Evolutionary conservation across 1,140 invertebrate species (phyloP), one percentile per base, ranked within the genome.

Genomic region (Pachyrhynchus sulphureomaculatus): DNA sequence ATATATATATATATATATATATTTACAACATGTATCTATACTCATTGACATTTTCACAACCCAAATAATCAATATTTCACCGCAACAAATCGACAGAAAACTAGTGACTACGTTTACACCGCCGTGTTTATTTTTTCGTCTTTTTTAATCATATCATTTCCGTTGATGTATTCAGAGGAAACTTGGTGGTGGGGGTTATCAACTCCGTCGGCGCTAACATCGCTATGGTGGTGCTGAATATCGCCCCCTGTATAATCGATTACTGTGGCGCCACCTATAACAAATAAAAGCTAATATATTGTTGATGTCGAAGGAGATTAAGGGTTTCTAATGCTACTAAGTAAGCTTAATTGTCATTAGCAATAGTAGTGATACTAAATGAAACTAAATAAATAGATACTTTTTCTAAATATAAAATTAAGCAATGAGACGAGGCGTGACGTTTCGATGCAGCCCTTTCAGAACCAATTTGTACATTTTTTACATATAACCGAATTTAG

Each of bases 51-150:
- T 52, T 29, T 26, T 55, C 52, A 55, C 52, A 29, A 55, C 52
- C 49, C 49, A 36, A 15, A 24, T 23, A 34, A 20, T 24, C 45
- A 36, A 58, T 58, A 33, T 18, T 37, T 58, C 51, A 44, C 37
- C 29, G 29, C 36, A 42, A 44, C 42, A 21, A 49, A 33, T 33
- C 15, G 32, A 15, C 17, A 33, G 10, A 26, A 9, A 41, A 21
- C 59, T 18, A 18, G 20, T 21, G 13, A 53, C 18, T 23, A 17
- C 13, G 48, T 53, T 69, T 82, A 83, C 57, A 84, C 82, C 18
- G 80, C 80, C 0, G 82, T 84, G 69, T 84, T 80, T 5, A 82
- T 81, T 69, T 84, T 84, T 74, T 82, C 81, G 72, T 82, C 80
- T 52, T 72, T 71, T 64, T 77, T 76, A 64, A 77, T 74, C 68